Evolutionary conservation across 2,888 invertebrate species (phyloP), one percentile per base, ranked within the genome.

Genomic region (Gastracanthus pulcherrimus): DNA sequence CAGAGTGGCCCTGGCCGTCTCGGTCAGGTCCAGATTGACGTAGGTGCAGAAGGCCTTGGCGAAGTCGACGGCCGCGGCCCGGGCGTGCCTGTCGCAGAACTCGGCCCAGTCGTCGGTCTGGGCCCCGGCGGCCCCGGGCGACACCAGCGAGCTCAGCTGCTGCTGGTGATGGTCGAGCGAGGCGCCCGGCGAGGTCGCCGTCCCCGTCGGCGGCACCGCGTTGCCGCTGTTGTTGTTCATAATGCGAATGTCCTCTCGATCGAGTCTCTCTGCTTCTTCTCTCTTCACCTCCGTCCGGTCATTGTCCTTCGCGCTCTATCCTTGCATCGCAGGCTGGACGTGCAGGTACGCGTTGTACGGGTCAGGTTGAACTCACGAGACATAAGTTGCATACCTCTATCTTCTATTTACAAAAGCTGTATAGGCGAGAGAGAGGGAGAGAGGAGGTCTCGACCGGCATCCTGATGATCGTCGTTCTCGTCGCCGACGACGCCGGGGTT

Each of bases 61-160:
- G 92, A 98, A 98, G 92, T 97, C 97, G 88, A 96, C 95, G 82
- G 97, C 97, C 79, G 97, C 96, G 82, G 95, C 94, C 88, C 95
- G 95, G 81, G 97, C 97, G 92, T 97, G 97, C 91, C 97, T 95
- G 92, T 97, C 96, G 92, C 97, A 97, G 92, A 97, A 96, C 91
- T 97, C 96, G 89, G 94, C 94, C 97, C 97, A 97, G 92, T 94
- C 94, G 90, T 94, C 94, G 23, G n/a, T n/a, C n/a, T n/a, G n/a
- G n/a, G n/a, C n/a, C n/a, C 55, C 48, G 70, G 41, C 60, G 36
- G 45, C n/a, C 34, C 36, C 55, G 29, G 51, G 41, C 55, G 64
- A 7, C 26, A 71, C n/a, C 55, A 55, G 51, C 55, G 70, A 31
- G 29, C 31, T 23, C 34, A 23, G 45, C 64, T 6, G 75, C 34